phyloP scores from a whole-genome alignment of 2,888 invertebrate genomes.

The Drosophila recens region DNA sequence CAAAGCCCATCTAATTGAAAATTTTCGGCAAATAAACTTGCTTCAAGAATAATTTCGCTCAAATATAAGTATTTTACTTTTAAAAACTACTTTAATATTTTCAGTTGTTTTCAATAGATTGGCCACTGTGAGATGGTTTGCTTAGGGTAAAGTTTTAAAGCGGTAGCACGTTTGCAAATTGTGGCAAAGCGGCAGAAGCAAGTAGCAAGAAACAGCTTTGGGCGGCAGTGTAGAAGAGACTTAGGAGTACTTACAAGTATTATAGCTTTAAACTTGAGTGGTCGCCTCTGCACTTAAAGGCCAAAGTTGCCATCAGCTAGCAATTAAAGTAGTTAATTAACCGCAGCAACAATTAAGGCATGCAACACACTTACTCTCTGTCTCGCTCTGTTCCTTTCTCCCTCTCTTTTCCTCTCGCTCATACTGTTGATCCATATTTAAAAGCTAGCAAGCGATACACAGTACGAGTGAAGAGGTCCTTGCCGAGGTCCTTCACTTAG shows the following conservation, averaged over 20 bases:
- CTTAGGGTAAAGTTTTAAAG: slow-evolving; percentile 26
- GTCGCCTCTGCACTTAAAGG: slow-evolving; percentile 16
- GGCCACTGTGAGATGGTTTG: slow-evolving; percentile 16
- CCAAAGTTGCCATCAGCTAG: slow-evolving; percentile 32
- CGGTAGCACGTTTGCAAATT: slow-evolving; percentile 2
- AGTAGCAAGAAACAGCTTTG: not conserved
- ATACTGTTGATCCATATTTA: slow-evolving; percentile 12
- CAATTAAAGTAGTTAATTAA: slow-evolving; percentile 56
- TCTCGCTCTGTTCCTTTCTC: not conserved
- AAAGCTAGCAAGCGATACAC: slow-evolving; percentile 16
- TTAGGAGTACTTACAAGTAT: slow-evolving; percentile 23
- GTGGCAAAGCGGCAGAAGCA: slow-evolving; percentile 1
- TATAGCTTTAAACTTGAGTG: slow-evolving; percentile 27
- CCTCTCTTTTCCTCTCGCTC: not conserved
- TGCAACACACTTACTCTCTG: slow-evolving; percentile 6
- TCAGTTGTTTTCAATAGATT: not conserved
- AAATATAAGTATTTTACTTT: not conserved
- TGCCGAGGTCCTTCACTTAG: slow-evolving; percentile 44
- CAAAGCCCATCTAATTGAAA: no score
- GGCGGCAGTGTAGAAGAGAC: not conserved
- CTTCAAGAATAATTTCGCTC: no score
- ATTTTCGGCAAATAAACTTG: no score
- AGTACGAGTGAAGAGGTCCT: slow-evolving; percentile 31
- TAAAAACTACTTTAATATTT: not conserved
- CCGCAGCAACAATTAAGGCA: slow-evolving; percentile 44